Conservation (phyloP, 2,797 vertebrate genomes). For the Miichthys miiuy region DNA sequence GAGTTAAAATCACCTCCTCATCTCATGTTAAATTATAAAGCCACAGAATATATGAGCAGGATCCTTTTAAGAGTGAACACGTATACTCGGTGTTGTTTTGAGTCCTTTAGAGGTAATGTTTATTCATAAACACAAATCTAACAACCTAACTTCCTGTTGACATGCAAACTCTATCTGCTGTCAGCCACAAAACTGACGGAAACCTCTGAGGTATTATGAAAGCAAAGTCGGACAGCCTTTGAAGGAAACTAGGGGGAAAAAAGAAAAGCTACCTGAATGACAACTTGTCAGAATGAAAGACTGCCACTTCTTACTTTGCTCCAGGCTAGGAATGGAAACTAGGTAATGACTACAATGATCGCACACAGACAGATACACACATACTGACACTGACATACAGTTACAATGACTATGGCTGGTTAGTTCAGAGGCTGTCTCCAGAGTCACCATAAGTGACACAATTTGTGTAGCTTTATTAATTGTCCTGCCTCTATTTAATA, state of each 20-base stretch:
- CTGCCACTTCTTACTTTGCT: constrained; percentile 79
- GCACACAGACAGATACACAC: constrained; percentile 38
- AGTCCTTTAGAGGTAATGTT: constrained; percentile 64
- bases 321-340: constrained; percentile 69
- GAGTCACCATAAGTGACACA: not conserved
- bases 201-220: constrained; percentile 75
- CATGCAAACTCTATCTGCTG: constrained; percentile 71
- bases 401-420: constrained; percentile 30
- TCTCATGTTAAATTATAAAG: constrained; percentile 40
- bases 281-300: constrained; percentile 85
- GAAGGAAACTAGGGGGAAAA: constrained; percentile 48
- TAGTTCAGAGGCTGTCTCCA: constrained; percentile 42
- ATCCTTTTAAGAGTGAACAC: constrained; percentile 46
- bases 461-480: too few relatives aligned
- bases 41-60: constrained; percentile 27
- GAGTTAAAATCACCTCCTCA: constrained; percentile 48
- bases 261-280: constrained; percentile 75
- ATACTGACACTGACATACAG: constrained; percentile 10
- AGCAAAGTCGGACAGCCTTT: constrained; percentile 70
- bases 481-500: constrained; percentile 9
- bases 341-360: constrained; percentile 70
- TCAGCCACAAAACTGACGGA: constrained; percentile 64
- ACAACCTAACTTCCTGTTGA: constrained; percentile 62
- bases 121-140: constrained; percentile 76
- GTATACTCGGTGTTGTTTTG: constrained; percentile 50